These are phyloP conservation scores for Tachina grossa DNA, from an alignment of 2,888 invertebrate species.

Conservation along the genomic window DNA sequence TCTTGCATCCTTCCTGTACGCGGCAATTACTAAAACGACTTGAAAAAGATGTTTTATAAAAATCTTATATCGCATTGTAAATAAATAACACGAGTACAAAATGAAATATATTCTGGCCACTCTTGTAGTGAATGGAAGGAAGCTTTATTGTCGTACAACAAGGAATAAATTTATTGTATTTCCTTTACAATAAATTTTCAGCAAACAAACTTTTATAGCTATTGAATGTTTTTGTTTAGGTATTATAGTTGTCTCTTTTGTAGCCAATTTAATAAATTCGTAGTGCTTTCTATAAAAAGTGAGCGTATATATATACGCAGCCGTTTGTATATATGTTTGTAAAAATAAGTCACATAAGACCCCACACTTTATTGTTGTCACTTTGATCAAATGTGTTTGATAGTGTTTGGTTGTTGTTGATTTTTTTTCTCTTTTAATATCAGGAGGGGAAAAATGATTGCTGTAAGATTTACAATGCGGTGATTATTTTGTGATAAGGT, in stretches of 20 bases:
- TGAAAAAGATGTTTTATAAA: not conserved
- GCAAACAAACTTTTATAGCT: slow-evolving; percentile 21
- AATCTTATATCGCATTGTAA: not conserved
- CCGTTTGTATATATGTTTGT: not conserved
- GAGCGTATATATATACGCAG: not conserved
- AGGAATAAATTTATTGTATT: slow-evolving; percentile 33
- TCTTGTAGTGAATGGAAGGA: not conserved
- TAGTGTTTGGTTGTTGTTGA: slow-evolving; percentile 14
- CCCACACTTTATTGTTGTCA: not conserved
- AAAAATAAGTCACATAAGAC: slow-evolving; percentile 10
- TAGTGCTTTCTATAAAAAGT: slow-evolving; percentile 20
- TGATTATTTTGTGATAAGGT: slow-evolving; percentile 62
- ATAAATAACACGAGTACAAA: not conserved
- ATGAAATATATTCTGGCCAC: slow-evolving; percentile 33
- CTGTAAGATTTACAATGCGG: slow-evolving; percentile 59
- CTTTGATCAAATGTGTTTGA: slow-evolving; percentile 29
- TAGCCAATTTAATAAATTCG: slow-evolving; percentile 55
- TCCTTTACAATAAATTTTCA: slow-evolving; percentile 21
- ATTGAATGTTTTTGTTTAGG: not conserved
- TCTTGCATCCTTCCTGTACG: not conserved
- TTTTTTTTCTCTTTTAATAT: slow-evolving; percentile 3
- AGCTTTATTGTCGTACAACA: not conserved
- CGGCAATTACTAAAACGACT: not conserved
- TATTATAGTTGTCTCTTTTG: slow-evolving; percentile 24
- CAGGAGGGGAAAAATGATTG: slow-evolving; percentile 33